A percentile compares a stretch with the other conserved stretches of the same genome.
These are phyloP conservation scores for Tenebrosternarchus preto DNA, from an alignment of 2,113 vertebrate genomes.

Conservation along the genomic window DNA sequence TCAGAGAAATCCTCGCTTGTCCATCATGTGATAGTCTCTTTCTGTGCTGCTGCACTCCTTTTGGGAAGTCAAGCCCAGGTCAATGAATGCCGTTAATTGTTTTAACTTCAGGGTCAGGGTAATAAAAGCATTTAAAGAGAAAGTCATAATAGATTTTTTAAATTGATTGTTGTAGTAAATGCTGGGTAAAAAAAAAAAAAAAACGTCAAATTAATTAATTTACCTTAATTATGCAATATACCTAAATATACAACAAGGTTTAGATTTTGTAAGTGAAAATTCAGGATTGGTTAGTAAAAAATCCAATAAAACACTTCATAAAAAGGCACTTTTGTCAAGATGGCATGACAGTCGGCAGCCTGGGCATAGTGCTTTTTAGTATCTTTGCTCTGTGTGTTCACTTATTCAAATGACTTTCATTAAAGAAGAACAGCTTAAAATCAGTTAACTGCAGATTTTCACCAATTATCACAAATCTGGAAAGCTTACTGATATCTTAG, in stretches of 20 bases:
- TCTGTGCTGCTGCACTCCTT: conserved; percentile 10
- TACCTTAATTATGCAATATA: too few relatives aligned
- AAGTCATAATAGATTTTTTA: conserved; percentile 17
- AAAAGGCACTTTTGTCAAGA: too few relatives aligned
- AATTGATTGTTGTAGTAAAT: neutral
- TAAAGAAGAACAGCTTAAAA: neutral
- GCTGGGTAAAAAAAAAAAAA: conserved; percentile 3
- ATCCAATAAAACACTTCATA: too few relatives aligned
- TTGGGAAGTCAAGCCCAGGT: conserved; percentile 31
- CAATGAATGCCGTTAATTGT: conserved; percentile 36
- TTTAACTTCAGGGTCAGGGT: neutral
- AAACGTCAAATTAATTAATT: neutral
- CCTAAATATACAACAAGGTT: too few relatives aligned
- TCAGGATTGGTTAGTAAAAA: too few relatives aligned
- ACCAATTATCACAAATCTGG: neutral
- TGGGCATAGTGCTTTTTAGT: neutral
- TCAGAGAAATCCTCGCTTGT: conserved; percentile 33
- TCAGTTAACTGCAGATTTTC: neutral
- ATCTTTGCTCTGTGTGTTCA: neutral
- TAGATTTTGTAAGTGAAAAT: too few relatives aligned
- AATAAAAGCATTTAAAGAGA: conserved; percentile 28
- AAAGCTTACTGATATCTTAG: neutral
- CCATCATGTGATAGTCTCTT: conserved; percentile 23
- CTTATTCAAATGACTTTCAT: neutral
- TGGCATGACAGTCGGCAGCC: neutral